phyloP scores from a whole-genome alignment of 2,797 vertebrate genomes.

The Arctocebus calabarensis region DNA sequence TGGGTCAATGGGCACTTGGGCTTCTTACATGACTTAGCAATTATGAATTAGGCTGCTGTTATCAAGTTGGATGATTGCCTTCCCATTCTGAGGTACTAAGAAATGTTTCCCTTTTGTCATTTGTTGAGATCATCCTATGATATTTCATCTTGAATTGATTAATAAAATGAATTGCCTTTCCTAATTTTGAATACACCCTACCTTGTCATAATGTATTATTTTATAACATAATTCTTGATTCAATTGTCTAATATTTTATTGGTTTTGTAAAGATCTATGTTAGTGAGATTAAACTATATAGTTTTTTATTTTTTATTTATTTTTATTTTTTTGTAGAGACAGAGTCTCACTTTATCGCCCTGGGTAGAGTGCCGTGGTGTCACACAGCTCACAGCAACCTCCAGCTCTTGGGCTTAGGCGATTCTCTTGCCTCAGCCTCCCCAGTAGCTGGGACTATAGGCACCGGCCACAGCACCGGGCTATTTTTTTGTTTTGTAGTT shows the following conservation, averaged over 20 bases:
- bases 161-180: background rate
- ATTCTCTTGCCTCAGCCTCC: too few species aligned
- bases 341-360: too few species aligned
- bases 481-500: too few species aligned
- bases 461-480: too few species aligned
- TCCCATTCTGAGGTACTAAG: background rate
- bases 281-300: background rate
- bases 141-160: background rate
- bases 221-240: background rate
- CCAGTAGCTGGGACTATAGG: too few species aligned
- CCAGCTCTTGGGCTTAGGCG: too few species aligned
- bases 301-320: background rate
- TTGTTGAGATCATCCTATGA: background rate
- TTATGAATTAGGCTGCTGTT: too few species aligned
- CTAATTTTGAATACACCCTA: background rate
- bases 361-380: too few species aligned
- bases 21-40: too few species aligned
- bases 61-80: background rate
- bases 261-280: background rate
- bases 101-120: background rate
- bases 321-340: too few species aligned
- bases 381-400: too few species aligned
- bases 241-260: background rate
- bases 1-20: too few species aligned
- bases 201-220: background rate